phyloP scores from a whole-genome alignment of 2,113 vertebrate species.

The Tinamus guttatus region DNA sequence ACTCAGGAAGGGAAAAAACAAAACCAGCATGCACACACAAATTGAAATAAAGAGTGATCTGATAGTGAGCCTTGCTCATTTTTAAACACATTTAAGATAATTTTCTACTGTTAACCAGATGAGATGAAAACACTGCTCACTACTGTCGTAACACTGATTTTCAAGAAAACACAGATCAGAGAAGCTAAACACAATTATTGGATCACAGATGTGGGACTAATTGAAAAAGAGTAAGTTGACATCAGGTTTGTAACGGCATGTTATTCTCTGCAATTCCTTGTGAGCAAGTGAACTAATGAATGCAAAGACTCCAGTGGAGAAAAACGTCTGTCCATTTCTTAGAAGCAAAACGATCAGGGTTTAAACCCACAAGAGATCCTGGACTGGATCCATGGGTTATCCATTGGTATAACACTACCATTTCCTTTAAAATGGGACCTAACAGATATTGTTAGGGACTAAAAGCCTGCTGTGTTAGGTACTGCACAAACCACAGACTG shows the following conservation, averaged over 20 bases:
- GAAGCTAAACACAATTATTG: not conserved
- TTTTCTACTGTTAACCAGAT: not conserved
- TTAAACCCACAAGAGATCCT: not conserved
- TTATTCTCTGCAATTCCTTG: not conserved
- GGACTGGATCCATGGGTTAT: not conserved
- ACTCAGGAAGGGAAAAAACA: conserved; percentile 32
- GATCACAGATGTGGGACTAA: not conserved
- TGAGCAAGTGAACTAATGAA: not conserved
- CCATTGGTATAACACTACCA: rapidly evolving
- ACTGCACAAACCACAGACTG: not conserved
- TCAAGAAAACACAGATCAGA: not conserved
- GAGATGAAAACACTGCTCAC: conserved; percentile 34
- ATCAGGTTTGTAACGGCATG: not conserved
- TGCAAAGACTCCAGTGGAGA: not conserved
- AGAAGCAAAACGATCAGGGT: not conserved
- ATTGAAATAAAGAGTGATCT: conserved; percentile 35
- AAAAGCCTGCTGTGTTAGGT: not conserved
- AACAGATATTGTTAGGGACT: not conserved
- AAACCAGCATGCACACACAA: conserved; percentile 29
- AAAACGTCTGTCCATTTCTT: not conserved
- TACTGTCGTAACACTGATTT: not conserved
- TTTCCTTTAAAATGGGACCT: not conserved
- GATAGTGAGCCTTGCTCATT: conserved; percentile 8
- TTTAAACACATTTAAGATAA: conserved; percentile 39
- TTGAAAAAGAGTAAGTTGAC: not conserved